phyloP scores from a whole-genome alignment of 2,113 vertebrate genomes.

The Xyrauchen texanus region DNA sequence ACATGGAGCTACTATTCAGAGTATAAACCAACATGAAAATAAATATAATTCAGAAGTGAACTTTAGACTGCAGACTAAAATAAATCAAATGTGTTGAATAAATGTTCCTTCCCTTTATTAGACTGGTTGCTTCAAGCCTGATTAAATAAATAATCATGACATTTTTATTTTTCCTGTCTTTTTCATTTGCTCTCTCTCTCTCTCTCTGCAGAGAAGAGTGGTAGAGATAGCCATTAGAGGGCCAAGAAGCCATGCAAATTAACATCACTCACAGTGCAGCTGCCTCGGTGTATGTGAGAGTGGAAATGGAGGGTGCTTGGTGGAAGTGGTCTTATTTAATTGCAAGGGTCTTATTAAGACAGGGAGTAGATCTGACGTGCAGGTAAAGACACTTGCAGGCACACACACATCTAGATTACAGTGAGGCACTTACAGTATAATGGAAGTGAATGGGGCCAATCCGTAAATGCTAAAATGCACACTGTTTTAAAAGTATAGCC shows the following conservation, averaged over 20 bases:
- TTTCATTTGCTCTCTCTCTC: conserved; percentile 50
- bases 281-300: conserved; percentile 38
- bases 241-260: conserved; percentile 80
- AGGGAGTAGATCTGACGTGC: conserved; percentile 23
- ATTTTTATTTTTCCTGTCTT: conserved; percentile 56
- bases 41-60: conserved; percentile 12
- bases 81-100: conserved; percentile 50
- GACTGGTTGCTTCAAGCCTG: conserved; percentile 55
- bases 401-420: too few relatives aligned
- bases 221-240: conserved; percentile 72
- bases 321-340: conserved; percentile 44
- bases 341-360: conserved; percentile 50
- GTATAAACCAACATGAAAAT: conserved; percentile 6
- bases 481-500: too few relatives aligned
- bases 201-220: conserved; percentile 51
- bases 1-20: conserved; percentile 18
- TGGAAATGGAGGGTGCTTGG: conserved; percentile 18
- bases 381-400: conserved; percentile 49
- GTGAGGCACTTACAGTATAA: too few relatives aligned
- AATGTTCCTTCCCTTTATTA: conserved; percentile 48
- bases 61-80: conserved; percentile 38
- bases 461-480: too few relatives aligned
- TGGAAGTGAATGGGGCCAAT: too few relatives aligned
- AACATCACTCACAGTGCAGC: conserved; percentile 77
- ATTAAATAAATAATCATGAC: conserved; percentile 61